Conservation (phyloP, 2,888 invertebrate species). For the Sinhomidia bicolor region DNA sequence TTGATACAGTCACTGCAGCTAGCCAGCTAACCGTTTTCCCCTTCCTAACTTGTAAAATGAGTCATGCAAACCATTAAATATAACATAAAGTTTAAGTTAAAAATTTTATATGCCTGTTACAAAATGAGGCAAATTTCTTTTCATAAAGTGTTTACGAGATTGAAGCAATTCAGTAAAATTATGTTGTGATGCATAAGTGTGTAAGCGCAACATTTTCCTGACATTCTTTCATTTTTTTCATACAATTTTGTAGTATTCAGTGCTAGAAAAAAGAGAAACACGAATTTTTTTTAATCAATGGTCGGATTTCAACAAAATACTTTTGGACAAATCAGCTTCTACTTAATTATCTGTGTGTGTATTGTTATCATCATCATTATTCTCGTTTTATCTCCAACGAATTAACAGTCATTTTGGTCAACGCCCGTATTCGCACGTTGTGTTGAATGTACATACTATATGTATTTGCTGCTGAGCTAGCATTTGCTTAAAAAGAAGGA, state of each 20-base stretch:
- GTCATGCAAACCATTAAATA: slow-evolving; percentile 29
- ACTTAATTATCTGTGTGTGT: neutral
- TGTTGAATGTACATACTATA: no score
- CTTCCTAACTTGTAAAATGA: neutral
- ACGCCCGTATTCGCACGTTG: slow-evolving; percentile 47
- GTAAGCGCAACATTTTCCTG: neutral
- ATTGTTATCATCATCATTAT: neutral
- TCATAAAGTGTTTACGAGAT: neutral
- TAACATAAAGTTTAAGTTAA: neutral
- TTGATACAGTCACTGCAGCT: neutral
- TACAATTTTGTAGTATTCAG: neutral
- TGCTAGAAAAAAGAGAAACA: neutral
- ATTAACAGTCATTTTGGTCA: slow-evolving; percentile 32
- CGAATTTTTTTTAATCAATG: neutral
- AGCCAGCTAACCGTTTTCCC: neutral
- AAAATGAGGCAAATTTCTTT: neutral
- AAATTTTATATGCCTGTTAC: neutral
- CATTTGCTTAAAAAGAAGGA: slow-evolving; percentile 32
- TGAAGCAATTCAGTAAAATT: neutral
- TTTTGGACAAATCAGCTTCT: slow-evolving; percentile 4
- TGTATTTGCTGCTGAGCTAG: slow-evolving; percentile 5
- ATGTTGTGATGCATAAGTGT: no score
- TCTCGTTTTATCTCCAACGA: slow-evolving; percentile 4
- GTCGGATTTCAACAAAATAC: no score
- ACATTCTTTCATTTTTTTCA: neutral